Evolutionary conservation across 2,113 vertebrate genomes (phyloP).

Genomic region (Pimephales promelas): DNA sequence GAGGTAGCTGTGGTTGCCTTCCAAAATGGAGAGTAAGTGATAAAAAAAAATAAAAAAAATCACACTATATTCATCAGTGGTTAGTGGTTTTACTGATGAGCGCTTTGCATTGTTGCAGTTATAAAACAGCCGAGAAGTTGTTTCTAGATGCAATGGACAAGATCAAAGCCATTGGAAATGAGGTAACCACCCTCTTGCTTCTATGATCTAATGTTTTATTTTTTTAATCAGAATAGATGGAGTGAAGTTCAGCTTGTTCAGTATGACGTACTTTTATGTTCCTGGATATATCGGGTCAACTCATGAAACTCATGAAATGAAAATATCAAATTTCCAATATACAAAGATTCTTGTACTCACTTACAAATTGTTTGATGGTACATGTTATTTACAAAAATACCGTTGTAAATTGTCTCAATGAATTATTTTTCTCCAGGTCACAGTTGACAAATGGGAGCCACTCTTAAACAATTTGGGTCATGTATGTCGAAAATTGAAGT

Average conservation of each 20-base stretch:
- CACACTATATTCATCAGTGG: background rate
- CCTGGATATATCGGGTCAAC: background rate
- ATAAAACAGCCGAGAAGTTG: conserved; percentile 94
- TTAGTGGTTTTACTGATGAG: background rate
- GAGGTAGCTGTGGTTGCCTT: conserved; percentile 98
- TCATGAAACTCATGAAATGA: background rate
- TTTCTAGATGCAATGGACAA: conserved; percentile 98
- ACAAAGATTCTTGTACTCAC: background rate
- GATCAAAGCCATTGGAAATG: conserved; percentile 97
- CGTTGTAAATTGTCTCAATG: background rate
- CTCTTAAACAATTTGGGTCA: conserved; percentile 96
- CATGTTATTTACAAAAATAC: background rate
- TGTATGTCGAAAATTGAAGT: conserved; percentile 98
- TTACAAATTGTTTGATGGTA: background rate
- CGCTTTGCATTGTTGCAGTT: conserved; percentile 76
- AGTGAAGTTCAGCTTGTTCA: background rate
- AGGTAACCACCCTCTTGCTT: conserved; percentile 75
- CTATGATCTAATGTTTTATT: background rate
- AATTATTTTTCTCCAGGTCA: conserved; percentile 79
- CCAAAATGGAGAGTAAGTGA: conserved; percentile 97
- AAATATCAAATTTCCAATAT: background rate
- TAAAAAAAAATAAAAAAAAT: background rate
- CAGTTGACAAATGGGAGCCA: conserved; percentile 99
- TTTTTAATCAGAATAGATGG: background rate
- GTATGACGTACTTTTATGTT: background rate